A percentile compares a stretch with the other conserved stretches of the same genome.
Conservation (phyloP, 2,113 vertebrate genomes). For the Macroglossus sobrinus region DNA sequence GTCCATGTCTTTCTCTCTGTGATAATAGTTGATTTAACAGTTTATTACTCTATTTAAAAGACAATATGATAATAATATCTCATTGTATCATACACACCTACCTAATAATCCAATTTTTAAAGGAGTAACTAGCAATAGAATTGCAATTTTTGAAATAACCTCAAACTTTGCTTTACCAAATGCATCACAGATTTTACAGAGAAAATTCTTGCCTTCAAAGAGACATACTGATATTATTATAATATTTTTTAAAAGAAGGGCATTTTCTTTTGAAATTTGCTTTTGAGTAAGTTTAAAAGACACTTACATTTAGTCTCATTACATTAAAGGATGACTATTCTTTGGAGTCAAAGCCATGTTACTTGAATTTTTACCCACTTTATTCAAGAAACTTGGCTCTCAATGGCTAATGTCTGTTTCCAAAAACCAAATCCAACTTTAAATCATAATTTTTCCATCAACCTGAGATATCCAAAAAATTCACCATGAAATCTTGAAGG, state of each 20-base stretch:
- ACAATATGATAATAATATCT: neutral
- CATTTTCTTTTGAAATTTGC: neutral
- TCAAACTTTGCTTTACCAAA: neutral
- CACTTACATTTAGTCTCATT: neutral
- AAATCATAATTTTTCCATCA: constrained; percentile 35
- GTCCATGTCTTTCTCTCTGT: neutral
- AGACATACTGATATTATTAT: neutral
- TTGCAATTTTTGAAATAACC: neutral
- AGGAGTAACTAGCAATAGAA: neutral
- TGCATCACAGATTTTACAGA: neutral
- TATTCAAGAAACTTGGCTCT: constrained; percentile 13
- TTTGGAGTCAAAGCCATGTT: neutral
- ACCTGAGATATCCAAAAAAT: constrained; percentile 23
- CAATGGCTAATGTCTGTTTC: constrained; percentile 23
- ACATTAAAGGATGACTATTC: neutral
- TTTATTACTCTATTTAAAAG: neutral
- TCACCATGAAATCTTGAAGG: neutral
- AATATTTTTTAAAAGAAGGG: neutral
- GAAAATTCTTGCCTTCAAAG: neutral
- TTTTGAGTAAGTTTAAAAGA: neutral
- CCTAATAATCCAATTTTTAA: neutral
- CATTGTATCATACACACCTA: neutral
- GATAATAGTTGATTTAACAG: neutral
- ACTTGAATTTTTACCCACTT: constrained; percentile 29
- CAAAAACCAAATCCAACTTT: constrained; percentile 50